phyloP scores from a whole-genome alignment of 2,888 invertebrate genomes.

The Leptarthrus brevirostris region DNA sequence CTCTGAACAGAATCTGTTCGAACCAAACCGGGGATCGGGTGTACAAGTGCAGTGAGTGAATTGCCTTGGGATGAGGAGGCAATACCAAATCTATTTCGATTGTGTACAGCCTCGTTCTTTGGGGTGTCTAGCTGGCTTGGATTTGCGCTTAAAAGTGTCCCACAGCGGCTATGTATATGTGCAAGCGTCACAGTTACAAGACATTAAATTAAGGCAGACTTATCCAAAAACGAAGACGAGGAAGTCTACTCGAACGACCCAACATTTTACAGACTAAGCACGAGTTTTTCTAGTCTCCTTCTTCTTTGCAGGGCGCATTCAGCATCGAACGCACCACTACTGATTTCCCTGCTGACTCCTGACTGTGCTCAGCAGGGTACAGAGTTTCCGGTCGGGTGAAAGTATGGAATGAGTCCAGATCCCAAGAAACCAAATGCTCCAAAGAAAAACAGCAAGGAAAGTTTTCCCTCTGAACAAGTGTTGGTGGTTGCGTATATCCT shows the following conservation, averaged over 20 bases:
- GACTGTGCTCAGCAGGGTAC: background rate
- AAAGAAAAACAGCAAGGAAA: slow-evolving; percentile 7
- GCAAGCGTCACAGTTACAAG: background rate
- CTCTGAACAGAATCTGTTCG: background rate
- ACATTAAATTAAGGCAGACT: slow-evolving; percentile 25
- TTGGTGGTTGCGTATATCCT: slow-evolving; percentile 27
- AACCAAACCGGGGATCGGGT: background rate
- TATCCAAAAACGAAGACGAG: slow-evolving; percentile 7
- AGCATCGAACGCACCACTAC: slow-evolving; percentile 17
- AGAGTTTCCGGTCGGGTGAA: slow-evolving; percentile 23
- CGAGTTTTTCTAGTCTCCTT: background rate
- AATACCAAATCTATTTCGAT: slow-evolving; percentile 23
- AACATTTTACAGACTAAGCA: background rate
- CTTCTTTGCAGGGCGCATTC: background rate
- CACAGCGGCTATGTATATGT: background rate
- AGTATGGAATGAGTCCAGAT: slow-evolving; percentile 26
- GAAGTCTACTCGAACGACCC: slow-evolving; percentile 1
- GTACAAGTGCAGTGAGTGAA: background rate
- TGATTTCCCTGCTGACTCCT: slow-evolving; percentile 25
- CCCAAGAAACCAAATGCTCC: slow-evolving; percentile 21
- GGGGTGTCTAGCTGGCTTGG: slow-evolving; percentile 1
- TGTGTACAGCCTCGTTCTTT: slow-evolving; percentile 2
- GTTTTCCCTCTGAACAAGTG: slow-evolving; percentile 18
- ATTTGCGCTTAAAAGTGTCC: background rate
- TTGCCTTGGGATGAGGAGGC: background rate